A percentile compares a stretch with the other conserved stretches of the same genome.
These are phyloP conservation scores for Conops quadrifasciatus DNA, from an alignment of 2,888 invertebrate species.

Conservation along the genomic window DNA sequence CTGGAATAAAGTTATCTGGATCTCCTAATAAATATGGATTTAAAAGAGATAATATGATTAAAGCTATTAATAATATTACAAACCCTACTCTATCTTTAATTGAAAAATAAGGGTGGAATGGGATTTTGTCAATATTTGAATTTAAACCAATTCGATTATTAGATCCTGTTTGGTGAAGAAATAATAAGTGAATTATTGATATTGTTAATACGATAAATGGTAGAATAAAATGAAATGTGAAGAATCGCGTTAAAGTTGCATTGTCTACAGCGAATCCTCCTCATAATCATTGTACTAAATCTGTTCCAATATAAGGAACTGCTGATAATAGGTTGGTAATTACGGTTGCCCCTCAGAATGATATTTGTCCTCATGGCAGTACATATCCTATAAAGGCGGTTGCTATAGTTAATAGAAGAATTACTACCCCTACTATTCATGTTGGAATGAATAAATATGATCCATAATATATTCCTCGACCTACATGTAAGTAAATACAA, in stretches of 20 bases:
- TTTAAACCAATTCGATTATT: constrained; percentile 74
- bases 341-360: constrained; percentile 82
- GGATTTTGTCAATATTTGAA: constrained; percentile 74
- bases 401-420: background rate
- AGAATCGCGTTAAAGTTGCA: constrained; percentile 77
- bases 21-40: constrained; percentile 67
- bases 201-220: constrained; percentile 64
- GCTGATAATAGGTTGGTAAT: constrained; percentile 80
- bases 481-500: constrained; percentile 74
- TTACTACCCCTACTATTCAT: constrained; percentile 38
- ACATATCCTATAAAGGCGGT: constrained; percentile 2
- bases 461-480: constrained; percentile 72
- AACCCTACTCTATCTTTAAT: constrained; percentile 73
- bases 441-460: constrained; percentile 60
- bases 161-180: constrained; percentile 75
- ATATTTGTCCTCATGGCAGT: constrained; percentile 73
- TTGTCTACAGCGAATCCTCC: constrained; percentile 80
- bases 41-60: too few relatives aligned
- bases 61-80: constrained; percentile 51
- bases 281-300: constrained; percentile 77
- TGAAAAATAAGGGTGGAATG: constrained; percentile 74
- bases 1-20: constrained; percentile 77
- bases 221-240: constrained; percentile 76
- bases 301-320: constrained; percentile 66
- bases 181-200: constrained; percentile 72